These are phyloP conservation scores for Bombyx mori DNA, from an alignment of 1,140 invertebrate genomes.

Conservation along the genomic window DNA sequence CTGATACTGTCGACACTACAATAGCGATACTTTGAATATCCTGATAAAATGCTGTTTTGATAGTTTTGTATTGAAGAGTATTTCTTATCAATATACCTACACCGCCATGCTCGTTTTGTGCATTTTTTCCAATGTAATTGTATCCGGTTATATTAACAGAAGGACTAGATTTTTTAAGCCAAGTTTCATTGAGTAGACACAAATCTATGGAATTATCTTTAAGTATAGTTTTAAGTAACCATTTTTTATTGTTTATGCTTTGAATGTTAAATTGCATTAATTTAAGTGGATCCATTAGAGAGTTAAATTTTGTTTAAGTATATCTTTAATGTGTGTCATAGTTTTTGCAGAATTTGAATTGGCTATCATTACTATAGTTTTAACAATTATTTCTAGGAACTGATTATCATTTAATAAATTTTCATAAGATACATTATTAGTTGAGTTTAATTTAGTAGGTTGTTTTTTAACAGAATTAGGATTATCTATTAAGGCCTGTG, in stretches of 20 bases:
- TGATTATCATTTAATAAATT: too few species aligned
- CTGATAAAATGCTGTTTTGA: not conserved
- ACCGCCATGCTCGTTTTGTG: not conserved
- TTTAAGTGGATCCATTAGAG: too few species aligned
- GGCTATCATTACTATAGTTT: too few species aligned
- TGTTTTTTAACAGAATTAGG: too few species aligned
- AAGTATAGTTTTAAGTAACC: not conserved
- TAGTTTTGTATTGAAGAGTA: not conserved
- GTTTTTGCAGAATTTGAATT: too few species aligned
- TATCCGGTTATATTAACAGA: not conserved
- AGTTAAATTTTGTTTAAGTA: too few species aligned
- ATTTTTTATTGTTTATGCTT: not conserved
- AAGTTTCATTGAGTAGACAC: slow-evolving; percentile 1
- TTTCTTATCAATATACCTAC: not conserved
- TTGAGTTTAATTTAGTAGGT: too few species aligned
- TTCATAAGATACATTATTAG: too few species aligned
- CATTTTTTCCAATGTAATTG: not conserved
- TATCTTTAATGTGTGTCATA: too few species aligned
- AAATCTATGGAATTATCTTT: not conserved
- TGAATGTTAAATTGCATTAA: not conserved
- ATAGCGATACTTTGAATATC: not conserved
- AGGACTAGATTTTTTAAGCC: not conserved
- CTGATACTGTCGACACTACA: not conserved
- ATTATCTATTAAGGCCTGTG: too few species aligned
- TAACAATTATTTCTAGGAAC: too few species aligned